These are phyloP conservation scores for Andricus curvator DNA, from an alignment of 2,888 invertebrate species.

Conservation along the genomic window DNA sequence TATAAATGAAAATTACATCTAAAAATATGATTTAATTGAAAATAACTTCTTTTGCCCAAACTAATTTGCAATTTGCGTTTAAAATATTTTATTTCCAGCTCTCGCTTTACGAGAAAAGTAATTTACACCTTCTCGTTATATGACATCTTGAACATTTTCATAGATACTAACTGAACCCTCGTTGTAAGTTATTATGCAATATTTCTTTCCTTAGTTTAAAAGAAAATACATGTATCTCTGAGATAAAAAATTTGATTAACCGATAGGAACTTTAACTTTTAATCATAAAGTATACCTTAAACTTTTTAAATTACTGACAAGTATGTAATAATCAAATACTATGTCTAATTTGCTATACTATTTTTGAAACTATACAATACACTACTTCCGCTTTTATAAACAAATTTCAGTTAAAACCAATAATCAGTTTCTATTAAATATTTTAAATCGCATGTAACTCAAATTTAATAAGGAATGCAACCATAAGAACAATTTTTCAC, in stretches of 20 bases:
- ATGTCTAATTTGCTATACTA: background rate
- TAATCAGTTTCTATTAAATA: background rate
- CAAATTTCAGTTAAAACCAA: background rate
- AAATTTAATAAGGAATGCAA: too few relatives aligned
- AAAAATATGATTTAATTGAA: background rate
- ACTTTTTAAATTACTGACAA: background rate
- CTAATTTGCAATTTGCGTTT: background rate
- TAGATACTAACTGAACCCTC: background rate
- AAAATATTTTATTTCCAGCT: background rate
- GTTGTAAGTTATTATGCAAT: background rate
- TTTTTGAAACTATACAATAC: too few relatives aligned
- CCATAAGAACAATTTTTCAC: background rate
- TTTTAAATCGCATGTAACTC: background rate
- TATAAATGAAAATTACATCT: background rate
- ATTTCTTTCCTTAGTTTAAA: background rate
- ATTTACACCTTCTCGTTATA: background rate
- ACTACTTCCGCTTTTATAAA: background rate
- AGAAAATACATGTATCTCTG: background rate
- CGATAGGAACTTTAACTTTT: background rate
- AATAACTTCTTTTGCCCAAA: background rate
- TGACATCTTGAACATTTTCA: background rate
- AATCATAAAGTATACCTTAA: background rate
- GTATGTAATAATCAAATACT: too few relatives aligned
- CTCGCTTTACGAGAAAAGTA: background rate
- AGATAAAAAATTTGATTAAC: background rate